phyloP scores from a whole-genome alignment of 2,797 vertebrate genomes.

The Pseudopleuronectes americanus region DNA sequence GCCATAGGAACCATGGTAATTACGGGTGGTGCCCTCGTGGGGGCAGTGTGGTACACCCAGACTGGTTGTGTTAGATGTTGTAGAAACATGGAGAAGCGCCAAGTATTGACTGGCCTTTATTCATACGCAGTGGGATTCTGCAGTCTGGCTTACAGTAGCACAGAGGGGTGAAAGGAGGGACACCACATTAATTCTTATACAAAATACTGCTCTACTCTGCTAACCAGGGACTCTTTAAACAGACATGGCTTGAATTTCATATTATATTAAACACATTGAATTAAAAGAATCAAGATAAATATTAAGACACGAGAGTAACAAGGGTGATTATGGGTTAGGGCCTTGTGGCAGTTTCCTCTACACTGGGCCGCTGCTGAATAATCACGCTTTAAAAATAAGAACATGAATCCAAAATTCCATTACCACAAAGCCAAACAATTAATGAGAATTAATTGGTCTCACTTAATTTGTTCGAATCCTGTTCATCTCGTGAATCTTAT shows the following conservation, averaged over 20 bases:
- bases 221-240: too few species aligned
- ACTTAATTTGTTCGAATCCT: too few species aligned
- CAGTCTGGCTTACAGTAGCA: conserved; percentile 22
- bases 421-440: too few species aligned
- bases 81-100: conserved; percentile 27
- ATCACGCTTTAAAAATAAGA: too few species aligned
- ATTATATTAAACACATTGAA: neutral
- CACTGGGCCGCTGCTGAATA: too few species aligned
- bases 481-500: too few species aligned
- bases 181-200: neutral
- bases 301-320: neutral
- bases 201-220: too few species aligned
- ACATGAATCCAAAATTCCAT: too few species aligned
- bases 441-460: too few species aligned
- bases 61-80: conserved; percentile 6
- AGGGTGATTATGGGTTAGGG: neutral
- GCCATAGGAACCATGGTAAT: neutral
- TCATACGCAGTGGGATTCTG: conserved; percentile 20
- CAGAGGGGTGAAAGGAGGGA: neutral
- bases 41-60: conserved; percentile 57
- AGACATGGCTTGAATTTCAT: neutral
- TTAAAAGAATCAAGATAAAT: too few species aligned
- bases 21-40: conserved; percentile 34
- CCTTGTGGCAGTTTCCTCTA: too few species aligned
- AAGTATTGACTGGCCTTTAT: conserved; percentile 40